Conservation (phyloP, 1,140 invertebrate genomes). For the Magallana ariakensis region DNA sequence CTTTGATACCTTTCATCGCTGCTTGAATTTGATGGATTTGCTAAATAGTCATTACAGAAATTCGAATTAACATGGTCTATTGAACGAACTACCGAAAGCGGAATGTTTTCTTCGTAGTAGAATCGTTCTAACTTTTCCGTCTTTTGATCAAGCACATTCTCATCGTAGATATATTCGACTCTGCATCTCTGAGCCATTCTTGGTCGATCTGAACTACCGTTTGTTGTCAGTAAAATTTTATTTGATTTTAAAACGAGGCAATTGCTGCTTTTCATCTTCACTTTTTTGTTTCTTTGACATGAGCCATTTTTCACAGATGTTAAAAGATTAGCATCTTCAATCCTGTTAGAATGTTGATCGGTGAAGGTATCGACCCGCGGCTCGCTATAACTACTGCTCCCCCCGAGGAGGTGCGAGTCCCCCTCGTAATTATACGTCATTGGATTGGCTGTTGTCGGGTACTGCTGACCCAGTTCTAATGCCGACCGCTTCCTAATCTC, state of each 20-base stretch:
- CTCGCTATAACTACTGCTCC: constrained; percentile 59
- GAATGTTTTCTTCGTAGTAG: constrained; percentile 73
- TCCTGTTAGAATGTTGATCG: constrained; percentile 22
- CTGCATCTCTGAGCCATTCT: constrained; percentile 51
- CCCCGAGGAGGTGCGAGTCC: constrained; percentile 47
- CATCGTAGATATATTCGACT: constrained; percentile 76
- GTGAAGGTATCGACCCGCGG: constrained; percentile 27
- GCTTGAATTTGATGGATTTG: constrained; percentile 55
- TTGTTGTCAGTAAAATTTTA: constrained; percentile 7
- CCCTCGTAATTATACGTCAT: not conserved
- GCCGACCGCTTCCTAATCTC: constrained; percentile 81
- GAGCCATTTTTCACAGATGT: not conserved
- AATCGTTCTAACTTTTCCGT: constrained; percentile 75
- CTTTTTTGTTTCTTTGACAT: constrained; percentile 22
- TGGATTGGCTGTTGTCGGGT: constrained; percentile 20
- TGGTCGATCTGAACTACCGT: constrained; percentile 1
- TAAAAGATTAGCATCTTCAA: constrained; percentile 30
- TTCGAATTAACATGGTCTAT: constrained; percentile 9
- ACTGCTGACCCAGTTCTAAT: constrained; percentile 77
- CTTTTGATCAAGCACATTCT: constrained; percentile 74
- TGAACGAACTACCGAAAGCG: constrained; percentile 24
- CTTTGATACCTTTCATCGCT: constrained; percentile 56
- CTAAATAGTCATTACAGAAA: constrained; percentile 50
- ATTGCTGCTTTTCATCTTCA: not conserved
- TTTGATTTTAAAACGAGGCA: constrained; percentile 37